Base-by-base conservation (phyloP, 2,888 invertebrate species). In the Monochamus alternatus region DNA sequence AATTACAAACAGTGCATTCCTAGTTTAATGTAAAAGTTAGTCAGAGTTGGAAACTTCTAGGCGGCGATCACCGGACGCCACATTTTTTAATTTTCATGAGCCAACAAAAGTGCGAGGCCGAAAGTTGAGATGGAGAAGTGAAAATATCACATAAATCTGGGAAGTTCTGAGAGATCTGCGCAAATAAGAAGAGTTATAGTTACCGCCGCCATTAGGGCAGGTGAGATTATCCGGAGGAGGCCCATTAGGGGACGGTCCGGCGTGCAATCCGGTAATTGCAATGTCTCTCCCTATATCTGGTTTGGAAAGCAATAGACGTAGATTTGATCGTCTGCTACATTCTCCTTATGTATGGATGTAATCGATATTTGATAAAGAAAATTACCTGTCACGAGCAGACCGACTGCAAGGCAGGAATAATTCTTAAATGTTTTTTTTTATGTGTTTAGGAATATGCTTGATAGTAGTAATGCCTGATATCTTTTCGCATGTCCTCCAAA, bases 51-150 rank as follows among this genome's bases (percentile, higher is more conserved):
- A 74, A 74, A 69, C 64, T 75, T 75, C 71, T 14, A 70, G 47
- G 51, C 63, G 43, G 58, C 14, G 70, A 64, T 70, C 44, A 67
- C 51, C n/a, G 72, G 75, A 72, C 77, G 71, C 73, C 76, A 76
- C 75, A 74, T 76, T 79, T 22, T 79, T 79, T 76, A 79, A 79
- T 79, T 79, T 79, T 78, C 75, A 66, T 72, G 73, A 71, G 73
- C 72, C 73, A 76, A 71, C 76, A 75, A 75, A 74, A 73, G 70
- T 58, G 9, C 31, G 44, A 63, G 47, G 67, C 73, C 51, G 44
- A 69, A 51, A 67, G 70, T 73, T 75, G 59, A 62, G 66, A 52
- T 43, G 73, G 58, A 60, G 73, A 73, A 59, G 32, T 72, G 74
- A 80, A 78, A 80, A 80, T 74, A 75, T 73, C 74, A 69, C 80